A percentile compares a stretch with the other conserved stretches of the same genome.
Evolutionary conservation across 2,888 invertebrate genomes (phyloP).

Genomic region (Clepsis dumicolana): DNA sequence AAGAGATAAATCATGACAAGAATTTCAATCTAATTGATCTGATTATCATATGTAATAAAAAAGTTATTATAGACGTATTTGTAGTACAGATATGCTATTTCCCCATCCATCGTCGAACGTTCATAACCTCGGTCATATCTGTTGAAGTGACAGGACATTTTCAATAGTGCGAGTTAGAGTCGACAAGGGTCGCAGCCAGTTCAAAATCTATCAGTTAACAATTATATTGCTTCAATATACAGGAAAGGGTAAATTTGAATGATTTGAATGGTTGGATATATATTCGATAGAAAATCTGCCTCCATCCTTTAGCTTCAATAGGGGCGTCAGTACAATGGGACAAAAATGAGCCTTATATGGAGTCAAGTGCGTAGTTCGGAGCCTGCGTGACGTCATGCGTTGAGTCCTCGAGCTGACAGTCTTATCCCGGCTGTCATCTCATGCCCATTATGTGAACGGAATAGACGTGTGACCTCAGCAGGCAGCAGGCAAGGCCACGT

Average conservation of each 20-base stretch:
- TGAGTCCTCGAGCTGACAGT: constrained; percentile 48
- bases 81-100: background rate
- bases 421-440: constrained; percentile 77
- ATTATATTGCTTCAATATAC: constrained; percentile 17
- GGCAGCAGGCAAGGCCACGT: constrained; percentile 65
- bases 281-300: constrained; percentile 25
- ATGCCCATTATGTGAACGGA: constrained; percentile 69
- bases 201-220: constrained; percentile 18
- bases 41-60: background rate
- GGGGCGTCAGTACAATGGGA: constrained; percentile 32
- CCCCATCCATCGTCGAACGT: background rate
- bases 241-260: constrained; percentile 19
- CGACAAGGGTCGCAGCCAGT: constrained; percentile 2
- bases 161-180: background rate
- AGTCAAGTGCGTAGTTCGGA: constrained; percentile 39
- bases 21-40: constrained; percentile 9
- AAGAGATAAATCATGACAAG: constrained; percentile 6
- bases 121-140: background rate
- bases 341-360: constrained; percentile 39
- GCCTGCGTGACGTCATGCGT: constrained; percentile 50
- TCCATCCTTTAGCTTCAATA: constrained; percentile 25
- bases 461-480: constrained; percentile 73
- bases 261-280: constrained; percentile 6
- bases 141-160: constrained; percentile 5
- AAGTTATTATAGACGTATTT: too few relatives aligned